A percentile compares a stretch with the other conserved stretches of the same genome.
Conservation (phyloP, 2,113 vertebrate genomes). For the Dasyurus viverrinus region DNA sequence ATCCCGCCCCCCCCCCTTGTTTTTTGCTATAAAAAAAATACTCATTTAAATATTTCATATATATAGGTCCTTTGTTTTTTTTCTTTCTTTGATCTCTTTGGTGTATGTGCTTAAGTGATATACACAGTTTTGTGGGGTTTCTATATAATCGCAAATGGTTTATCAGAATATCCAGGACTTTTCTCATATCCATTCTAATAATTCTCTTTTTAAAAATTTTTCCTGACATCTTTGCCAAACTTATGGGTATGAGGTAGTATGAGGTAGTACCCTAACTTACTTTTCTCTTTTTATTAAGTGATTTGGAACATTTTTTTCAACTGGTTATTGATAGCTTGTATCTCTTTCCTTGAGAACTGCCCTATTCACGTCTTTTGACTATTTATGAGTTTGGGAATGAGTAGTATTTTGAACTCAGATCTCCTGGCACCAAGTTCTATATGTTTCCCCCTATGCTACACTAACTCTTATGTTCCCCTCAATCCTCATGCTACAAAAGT, state of each 20-base stretch:
- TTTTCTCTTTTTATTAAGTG: not conserved
- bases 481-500: not conserved
- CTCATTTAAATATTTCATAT: not conserved
- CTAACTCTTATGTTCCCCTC: not conserved
- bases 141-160: not conserved
- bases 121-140: not conserved
- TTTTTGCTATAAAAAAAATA: not conserved
- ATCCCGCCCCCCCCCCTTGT: too few species aligned
- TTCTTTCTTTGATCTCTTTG: not conserved
- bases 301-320: not conserved
- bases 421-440: not conserved
- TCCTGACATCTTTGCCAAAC: not conserved
- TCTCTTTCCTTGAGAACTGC: not conserved
- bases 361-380: not conserved
- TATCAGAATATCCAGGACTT: not conserved
- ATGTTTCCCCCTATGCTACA: not conserved
- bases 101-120: not conserved
- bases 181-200: not conserved
- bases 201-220: not conserved
- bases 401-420: not conserved
- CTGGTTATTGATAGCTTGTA: not conserved
- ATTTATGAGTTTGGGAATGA: not conserved
- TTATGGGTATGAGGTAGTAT: not conserved
- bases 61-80: not conserved
- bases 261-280: not conserved